Evolutionary conservation across 1,140 invertebrate genomes (phyloP).

Genomic region (Belonocnema kinseyi): DNA sequence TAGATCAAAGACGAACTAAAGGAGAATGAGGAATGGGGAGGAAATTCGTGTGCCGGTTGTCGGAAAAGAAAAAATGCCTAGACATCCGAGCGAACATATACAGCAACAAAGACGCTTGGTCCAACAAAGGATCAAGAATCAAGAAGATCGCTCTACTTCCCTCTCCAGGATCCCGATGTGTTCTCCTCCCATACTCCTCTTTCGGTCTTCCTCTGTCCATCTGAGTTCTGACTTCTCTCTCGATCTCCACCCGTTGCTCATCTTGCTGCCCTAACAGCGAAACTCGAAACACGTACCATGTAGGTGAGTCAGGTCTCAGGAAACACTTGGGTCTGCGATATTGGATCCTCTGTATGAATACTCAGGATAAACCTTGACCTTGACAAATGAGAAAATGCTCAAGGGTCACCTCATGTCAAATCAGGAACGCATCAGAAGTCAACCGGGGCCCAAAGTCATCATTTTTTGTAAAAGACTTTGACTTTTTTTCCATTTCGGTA

Average conservation of each 20-base stretch:
- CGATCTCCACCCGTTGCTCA: constrained; percentile 47
- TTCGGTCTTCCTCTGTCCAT: neutral
- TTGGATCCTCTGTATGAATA: constrained; percentile 35
- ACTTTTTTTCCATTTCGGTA: too few species aligned
- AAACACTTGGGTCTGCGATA: constrained; percentile 32
- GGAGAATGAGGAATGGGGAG: constrained; percentile 48
- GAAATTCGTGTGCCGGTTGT: constrained; percentile 61
- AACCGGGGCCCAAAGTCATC: too few species aligned
- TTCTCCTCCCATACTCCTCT: constrained; percentile 12
- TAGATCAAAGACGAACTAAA: constrained; percentile 36
- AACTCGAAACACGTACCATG: constrained; percentile 39
- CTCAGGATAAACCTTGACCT: constrained; percentile 42
- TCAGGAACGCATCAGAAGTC: neutral
- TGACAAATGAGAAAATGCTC: constrained; percentile 44
- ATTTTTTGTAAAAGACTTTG: too few species aligned
- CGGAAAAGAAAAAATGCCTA: constrained; percentile 53
- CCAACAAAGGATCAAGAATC: constrained; percentile 60
- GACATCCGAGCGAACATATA: constrained; percentile 53
- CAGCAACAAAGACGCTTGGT: constrained; percentile 56
- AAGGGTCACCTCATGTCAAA: neutral
- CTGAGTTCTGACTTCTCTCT: neutral
- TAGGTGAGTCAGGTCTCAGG: constrained; percentile 39
- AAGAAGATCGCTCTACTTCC: constrained; percentile 60
- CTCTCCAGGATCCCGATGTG: constrained; percentile 37
- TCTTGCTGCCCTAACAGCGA: constrained; percentile 37